Conservation (phyloP, 2,888 invertebrate species). For the Lasioglossum morio region DNA sequence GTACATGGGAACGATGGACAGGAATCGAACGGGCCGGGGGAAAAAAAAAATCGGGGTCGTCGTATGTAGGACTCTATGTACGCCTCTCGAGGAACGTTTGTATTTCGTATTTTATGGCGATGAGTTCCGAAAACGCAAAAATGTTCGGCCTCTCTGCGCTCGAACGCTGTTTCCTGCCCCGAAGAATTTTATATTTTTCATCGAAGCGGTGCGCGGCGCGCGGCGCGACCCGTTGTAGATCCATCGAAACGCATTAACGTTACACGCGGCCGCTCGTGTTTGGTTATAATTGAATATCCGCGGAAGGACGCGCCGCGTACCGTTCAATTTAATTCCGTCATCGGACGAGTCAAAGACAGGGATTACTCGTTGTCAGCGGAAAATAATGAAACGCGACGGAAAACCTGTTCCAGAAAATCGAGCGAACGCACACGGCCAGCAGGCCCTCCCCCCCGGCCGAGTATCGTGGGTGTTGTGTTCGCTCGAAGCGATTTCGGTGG, state of each 20-base stretch:
- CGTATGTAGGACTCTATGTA: constrained; percentile 45
- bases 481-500: not conserved
- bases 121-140: constrained; percentile 53
- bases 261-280: constrained; percentile 4
- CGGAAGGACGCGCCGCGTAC: not conserved
- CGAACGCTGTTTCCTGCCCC: constrained; percentile 5
- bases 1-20: not conserved
- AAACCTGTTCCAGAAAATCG: not conserved
- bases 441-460: too few species aligned
- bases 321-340: not conserved
- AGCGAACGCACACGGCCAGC: not conserved
- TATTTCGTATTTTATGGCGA: constrained; percentile 59
- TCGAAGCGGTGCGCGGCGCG: not conserved
- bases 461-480: not conserved
- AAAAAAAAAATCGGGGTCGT: constrained; percentile 44
- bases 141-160: constrained; percentile 32
- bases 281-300: constrained; percentile 40
- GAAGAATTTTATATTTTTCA: constrained; percentile 27
- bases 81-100: constrained; percentile 62
- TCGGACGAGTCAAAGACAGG: not conserved
- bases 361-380: constrained; percentile 6
- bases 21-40: constrained; percentile 20
- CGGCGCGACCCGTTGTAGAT: constrained; percentile 31
- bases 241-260: constrained; percentile 54
- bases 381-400: not conserved